Base-by-base conservation (phyloP, 2,888 invertebrate species). In the Lithophane socia region DNA sequence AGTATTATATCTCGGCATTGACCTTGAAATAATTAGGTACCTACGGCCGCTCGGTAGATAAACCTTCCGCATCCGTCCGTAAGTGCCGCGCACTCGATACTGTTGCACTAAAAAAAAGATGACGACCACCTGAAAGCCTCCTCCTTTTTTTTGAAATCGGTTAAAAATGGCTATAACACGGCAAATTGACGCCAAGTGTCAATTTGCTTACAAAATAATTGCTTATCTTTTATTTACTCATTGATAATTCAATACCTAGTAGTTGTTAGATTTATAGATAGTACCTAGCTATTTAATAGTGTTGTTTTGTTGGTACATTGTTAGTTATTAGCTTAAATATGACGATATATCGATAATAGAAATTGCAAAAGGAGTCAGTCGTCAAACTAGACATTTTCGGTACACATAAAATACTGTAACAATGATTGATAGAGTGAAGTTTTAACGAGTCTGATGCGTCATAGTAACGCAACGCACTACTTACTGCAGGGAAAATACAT, bases 401-500 rank as follows among this genome's bases (percentile, higher is more conserved):
- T 54, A n/a, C 49, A 77, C 16, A 37, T 75, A 52, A 69, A 75
- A 65, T 61, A 56, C 58, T 24, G 54, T 49, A 80, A 52, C 61
- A 69, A 74, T 85, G 61, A 73, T 61, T 61, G 58, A 80, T 80
- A 65, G 24, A 56, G 47, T 77, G 70, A 77, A 73, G 86, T 73
- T 21, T 66, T 56, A 77, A 82, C 73, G 80, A 80, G 72, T 75
- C 68, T 74, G 63, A 79, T 73, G 81, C 83, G 75, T 86, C 83
- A 72, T 52, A 61, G n/a, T 21, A 85, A 16, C 64, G 75, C 75
- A 80, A 73, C 72, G 74, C 80, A 77, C 80, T 73, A 67, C 56
- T 76, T 65, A 52, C 60, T 66, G 21, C 73, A 71, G 70, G 80
- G 74, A 77, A 87, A 87, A 84, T 69, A 74, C 67, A 75, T 54